phyloP scores from a whole-genome alignment of 2,113 vertebrate species.

The Lepidothrix coronata region DNA sequence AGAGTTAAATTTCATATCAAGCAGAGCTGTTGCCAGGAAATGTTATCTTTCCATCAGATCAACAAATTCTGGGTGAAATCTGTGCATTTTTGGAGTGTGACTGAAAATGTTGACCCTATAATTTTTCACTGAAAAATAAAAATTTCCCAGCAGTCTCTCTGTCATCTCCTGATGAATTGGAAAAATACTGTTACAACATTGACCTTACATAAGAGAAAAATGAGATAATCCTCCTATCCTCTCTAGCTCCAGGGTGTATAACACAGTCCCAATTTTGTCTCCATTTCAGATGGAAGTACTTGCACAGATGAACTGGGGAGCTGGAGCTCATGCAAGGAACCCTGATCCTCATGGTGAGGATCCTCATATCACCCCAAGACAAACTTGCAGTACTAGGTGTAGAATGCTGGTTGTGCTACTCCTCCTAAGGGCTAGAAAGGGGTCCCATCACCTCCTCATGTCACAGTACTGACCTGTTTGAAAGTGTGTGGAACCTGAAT shows the following conservation, averaged over 20 bases:
- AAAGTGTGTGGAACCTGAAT: background rate
- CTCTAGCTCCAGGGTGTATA: background rate
- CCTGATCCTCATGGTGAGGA: background rate
- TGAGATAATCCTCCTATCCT: background rate
- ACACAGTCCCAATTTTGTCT: background rate
- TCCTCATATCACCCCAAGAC: background rate
- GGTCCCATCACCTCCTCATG: background rate
- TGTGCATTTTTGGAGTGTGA: background rate
- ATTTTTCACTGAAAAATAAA: background rate
- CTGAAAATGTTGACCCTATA: background rate
- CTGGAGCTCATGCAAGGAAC: background rate
- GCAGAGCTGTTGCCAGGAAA: background rate
- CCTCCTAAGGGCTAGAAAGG: background rate
- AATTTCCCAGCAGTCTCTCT: background rate
- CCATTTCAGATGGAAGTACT: background rate
- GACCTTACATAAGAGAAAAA: background rate
- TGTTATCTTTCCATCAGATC: background rate
- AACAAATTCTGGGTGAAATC: background rate
- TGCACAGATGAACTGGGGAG: background rate
- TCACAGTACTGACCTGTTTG: background rate
- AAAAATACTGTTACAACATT: background rate
- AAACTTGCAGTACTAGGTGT: background rate
- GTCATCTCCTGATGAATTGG: background rate
- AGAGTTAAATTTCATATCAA: background rate
- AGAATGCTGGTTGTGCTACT: background rate